These are phyloP conservation scores for Dicerorhinus sumatrensis DNA, from an alignment of 2,113 vertebrate species.

Conservation along the genomic window DNA sequence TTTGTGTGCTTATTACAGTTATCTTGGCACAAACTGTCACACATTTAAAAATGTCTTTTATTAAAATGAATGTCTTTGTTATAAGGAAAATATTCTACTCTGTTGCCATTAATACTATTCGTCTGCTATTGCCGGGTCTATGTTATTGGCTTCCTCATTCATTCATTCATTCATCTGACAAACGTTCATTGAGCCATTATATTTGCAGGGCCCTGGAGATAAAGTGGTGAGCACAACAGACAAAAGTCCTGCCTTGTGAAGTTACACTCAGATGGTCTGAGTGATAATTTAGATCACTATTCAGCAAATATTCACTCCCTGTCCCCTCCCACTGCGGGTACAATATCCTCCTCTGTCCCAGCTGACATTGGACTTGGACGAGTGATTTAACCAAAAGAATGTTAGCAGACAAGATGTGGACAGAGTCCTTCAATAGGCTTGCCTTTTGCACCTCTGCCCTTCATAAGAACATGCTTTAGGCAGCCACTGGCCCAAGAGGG, in stretches of 20 bases:
- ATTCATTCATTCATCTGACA: neutral
- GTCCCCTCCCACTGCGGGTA: neutral
- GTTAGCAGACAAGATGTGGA: neutral
- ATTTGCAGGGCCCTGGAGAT: neutral
- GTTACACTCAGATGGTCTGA: neutral
- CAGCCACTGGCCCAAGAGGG: neutral
- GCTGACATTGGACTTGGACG: neutral
- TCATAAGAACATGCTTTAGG: neutral
- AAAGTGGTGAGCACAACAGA: neutral
- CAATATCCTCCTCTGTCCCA: neutral
- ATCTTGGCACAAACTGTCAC: neutral
- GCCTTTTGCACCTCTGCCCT: neutral
- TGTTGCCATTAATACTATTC: neutral
- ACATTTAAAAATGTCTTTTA: neutral
- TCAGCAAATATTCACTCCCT: neutral
- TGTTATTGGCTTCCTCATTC: conserved; percentile 5
- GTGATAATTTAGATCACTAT: neutral
- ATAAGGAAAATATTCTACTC: neutral
- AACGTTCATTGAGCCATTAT: neutral
- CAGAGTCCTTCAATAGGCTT: neutral
- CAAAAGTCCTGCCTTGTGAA: neutral
- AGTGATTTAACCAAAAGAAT: neutral
- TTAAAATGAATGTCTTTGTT: neutral
- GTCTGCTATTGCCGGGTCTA: neutral
- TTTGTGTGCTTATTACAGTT: neutral